These are phyloP conservation scores for Menura novaehollandiae DNA, from an alignment of 2,113 vertebrate species.

Conservation along the genomic window DNA sequence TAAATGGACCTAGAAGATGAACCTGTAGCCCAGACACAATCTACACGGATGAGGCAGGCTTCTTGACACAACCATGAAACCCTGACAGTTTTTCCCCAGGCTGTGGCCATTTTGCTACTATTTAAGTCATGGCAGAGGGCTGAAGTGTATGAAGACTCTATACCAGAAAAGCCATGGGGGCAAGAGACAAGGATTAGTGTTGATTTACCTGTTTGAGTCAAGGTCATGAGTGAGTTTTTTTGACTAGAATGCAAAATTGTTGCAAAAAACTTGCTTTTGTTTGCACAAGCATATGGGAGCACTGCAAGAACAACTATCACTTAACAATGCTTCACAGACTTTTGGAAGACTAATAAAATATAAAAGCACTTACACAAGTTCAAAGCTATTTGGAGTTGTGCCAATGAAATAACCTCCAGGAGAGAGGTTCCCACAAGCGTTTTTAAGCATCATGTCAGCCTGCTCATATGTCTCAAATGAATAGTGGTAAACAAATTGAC, in stretches of 20 bases:
- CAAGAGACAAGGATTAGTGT: not conserved
- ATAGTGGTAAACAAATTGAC: conserved; percentile 97
- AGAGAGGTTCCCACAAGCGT: conserved; percentile 89
- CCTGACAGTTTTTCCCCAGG: not conserved
- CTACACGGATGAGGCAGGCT: not conserved
- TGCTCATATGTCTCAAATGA: conserved; percentile 91
- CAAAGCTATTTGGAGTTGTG: conserved; percentile 94
- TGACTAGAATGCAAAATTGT: not conserved
- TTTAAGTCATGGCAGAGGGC: not conserved
- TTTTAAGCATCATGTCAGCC: conserved; percentile 92
- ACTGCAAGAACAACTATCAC: not conserved
- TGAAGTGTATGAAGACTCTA: not conserved
- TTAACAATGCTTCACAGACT: not conserved
- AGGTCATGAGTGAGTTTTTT: not conserved
- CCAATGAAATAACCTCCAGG: conserved; percentile 96
- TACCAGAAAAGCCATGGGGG: not conserved
- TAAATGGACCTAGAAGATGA: not conserved
- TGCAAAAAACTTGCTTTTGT: not conserved
- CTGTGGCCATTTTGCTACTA: not conserved
- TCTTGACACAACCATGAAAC: not conserved
- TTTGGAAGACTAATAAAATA: not conserved
- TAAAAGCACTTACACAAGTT: conserved; percentile 85
- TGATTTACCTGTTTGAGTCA: not conserved
- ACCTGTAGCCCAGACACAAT: not conserved
- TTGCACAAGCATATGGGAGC: not conserved